These are phyloP conservation scores for Luffia ferchaultella DNA, from an alignment of 2,888 invertebrate species.

Conservation along the genomic window DNA sequence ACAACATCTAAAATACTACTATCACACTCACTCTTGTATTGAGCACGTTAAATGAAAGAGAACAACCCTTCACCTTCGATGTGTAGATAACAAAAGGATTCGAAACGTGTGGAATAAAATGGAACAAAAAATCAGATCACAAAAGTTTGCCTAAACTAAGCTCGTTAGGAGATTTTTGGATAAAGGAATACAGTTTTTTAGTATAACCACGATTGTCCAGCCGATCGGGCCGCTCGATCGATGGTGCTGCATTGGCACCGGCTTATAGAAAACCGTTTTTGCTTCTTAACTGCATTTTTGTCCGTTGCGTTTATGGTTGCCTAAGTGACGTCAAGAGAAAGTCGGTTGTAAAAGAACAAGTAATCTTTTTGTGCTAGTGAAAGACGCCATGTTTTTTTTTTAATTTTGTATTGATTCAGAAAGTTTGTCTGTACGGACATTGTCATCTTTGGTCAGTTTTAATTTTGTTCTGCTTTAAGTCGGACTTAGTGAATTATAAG, in stretches of 20 bases:
- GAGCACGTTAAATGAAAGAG: slow-evolving; percentile 30
- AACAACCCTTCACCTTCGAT: slow-evolving; percentile 37
- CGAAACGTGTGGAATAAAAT: slow-evolving; percentile 52
- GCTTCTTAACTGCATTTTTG: slow-evolving; percentile 24
- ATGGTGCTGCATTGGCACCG: slow-evolving; percentile 38
- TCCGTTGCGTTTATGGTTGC: slow-evolving; percentile 27
- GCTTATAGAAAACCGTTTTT: slow-evolving; percentile 10
- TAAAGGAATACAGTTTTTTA: slow-evolving; percentile 63
- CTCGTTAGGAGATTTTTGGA: slow-evolving; percentile 64
- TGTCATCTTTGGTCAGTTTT: too few relatives aligned
- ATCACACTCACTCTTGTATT: slow-evolving; percentile 61
- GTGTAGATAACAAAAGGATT: slow-evolving; percentile 42
- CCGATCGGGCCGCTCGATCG: slow-evolving; percentile 56
- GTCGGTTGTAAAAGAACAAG: slow-evolving; percentile 44
- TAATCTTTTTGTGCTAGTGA: slow-evolving; percentile 32
- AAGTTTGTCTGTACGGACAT: too few relatives aligned
- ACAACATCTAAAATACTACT: slow-evolving; percentile 35
- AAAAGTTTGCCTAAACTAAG: slow-evolving; percentile 66
- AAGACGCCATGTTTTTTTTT: too few relatives aligned
- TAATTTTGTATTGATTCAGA: too few relatives aligned
- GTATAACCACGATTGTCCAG: slow-evolving; percentile 60
- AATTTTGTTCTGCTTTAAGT: too few relatives aligned
- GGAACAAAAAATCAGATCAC: slow-evolving; percentile 56
- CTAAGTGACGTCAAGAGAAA: slow-evolving; percentile 34
- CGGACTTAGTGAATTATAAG: too few relatives aligned